These are phyloP conservation scores for Drosophila jambulina DNA, from an alignment of 1,140 invertebrate genomes.

Conservation along the genomic window DNA sequence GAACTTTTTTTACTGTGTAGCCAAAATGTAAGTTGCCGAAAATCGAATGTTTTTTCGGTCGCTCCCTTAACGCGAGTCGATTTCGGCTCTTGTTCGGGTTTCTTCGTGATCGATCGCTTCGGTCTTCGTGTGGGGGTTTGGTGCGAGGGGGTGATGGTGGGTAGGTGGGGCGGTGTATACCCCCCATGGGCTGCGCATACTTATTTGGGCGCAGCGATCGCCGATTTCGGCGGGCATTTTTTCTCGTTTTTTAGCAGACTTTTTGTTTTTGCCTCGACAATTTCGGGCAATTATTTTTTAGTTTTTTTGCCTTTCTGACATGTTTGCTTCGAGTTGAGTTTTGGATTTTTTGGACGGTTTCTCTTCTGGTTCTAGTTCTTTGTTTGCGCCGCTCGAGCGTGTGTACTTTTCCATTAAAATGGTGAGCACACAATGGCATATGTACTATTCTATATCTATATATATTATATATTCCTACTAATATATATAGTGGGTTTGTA, in stretches of 20 bases:
- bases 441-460: neutral
- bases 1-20: slow-evolving; percentile 24
- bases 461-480: neutral
- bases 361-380: slow-evolving; percentile 45
- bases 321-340: slow-evolving; percentile 43
- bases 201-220: slow-evolving; percentile 59
- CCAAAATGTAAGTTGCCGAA: slow-evolving; percentile 23
- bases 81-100: slow-evolving; percentile 10
- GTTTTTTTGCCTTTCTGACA: slow-evolving; percentile 43
- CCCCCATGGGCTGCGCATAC: slow-evolving; percentile 35
- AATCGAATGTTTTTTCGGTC: slow-evolving; percentile 38
- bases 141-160: neutral
- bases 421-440: slow-evolving; percentile 23
- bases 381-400: slow-evolving; percentile 26
- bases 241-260: slow-evolving; percentile 30
- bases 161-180: slow-evolving; percentile 8
- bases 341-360: slow-evolving; percentile 32
- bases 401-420: slow-evolving; percentile 49
- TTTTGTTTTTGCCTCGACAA: slow-evolving; percentile 39
- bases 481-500: neutral
- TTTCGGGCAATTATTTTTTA: slow-evolving; percentile 63
- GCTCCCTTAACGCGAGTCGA: slow-evolving; percentile 1
- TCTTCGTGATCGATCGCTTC: slow-evolving; percentile 13
- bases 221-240: slow-evolving; percentile 17
- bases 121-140: slow-evolving; percentile 8